Evolutionary conservation across 2,797 vertebrate species (phyloP).

Genomic region (Takifugu ocellatus): DNA sequence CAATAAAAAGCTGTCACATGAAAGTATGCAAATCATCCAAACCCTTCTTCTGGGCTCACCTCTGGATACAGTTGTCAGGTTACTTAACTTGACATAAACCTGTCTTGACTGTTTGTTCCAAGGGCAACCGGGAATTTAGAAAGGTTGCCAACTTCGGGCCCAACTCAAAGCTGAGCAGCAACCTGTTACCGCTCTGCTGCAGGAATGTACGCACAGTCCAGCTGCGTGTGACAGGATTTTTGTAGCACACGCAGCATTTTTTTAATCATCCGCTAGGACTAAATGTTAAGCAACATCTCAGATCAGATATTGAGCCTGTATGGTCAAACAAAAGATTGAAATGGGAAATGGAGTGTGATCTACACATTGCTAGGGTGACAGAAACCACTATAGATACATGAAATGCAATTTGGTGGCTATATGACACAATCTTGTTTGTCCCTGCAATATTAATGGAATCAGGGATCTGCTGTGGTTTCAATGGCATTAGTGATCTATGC

Average conservation of each 20-base stretch:
- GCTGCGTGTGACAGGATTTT: not conserved
- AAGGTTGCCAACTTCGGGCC: slow-evolving; percentile 33
- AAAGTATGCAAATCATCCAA: slow-evolving; percentile 17
- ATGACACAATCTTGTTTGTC: too few species aligned
- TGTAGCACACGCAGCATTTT: too few species aligned
- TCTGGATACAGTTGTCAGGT: slow-evolving; percentile 50
- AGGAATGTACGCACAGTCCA: slow-evolving; percentile 3
- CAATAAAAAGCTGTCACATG: not conserved
- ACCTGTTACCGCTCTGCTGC: slow-evolving; percentile 37
- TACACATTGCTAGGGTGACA: too few species aligned
- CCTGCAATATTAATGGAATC: slow-evolving; percentile 4
- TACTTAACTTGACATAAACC: slow-evolving; percentile 48
- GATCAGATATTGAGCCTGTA: not conserved
- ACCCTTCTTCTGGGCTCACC: slow-evolving; percentile 16
- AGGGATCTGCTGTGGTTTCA: slow-evolving; percentile 32
- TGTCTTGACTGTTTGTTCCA: slow-evolving; percentile 46
- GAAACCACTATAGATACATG: too few species aligned
- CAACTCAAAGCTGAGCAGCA: slow-evolving; percentile 15
- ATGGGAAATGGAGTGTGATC: too few species aligned
- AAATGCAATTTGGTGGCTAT: too few species aligned
- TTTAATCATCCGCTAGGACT: not conserved
- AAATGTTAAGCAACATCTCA: not conserved
- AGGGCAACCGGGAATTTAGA: slow-evolving; percentile 20
- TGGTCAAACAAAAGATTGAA: slow-evolving; percentile 1
- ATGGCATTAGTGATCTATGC: not conserved